These are phyloP conservation scores for Macroglossus sobrinus DNA, from an alignment of 2,113 vertebrate species.

Conservation along the genomic window DNA sequence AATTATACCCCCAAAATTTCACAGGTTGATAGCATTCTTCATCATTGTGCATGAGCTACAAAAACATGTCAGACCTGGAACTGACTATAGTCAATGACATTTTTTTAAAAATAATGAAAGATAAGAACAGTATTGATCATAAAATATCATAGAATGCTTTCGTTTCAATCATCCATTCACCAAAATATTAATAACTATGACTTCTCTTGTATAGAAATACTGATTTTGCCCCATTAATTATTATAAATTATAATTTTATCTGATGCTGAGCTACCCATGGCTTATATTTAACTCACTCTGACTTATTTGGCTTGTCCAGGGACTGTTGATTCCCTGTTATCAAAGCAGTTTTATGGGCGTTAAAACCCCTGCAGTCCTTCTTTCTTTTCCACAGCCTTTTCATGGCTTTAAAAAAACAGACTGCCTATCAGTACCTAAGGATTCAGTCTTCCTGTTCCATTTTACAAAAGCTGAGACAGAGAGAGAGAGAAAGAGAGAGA, in stretches of 20 bases:
- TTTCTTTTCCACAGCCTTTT: background rate
- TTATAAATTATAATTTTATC: background rate
- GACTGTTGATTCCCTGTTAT: background rate
- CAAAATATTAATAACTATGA: background rate
- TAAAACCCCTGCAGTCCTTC: background rate
- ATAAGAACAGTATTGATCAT: background rate
- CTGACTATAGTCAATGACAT: background rate
- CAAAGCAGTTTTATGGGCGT: background rate
- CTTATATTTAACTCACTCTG: background rate
- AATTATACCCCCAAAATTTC: background rate
- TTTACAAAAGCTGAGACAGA: background rate
- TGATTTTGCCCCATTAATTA: background rate
- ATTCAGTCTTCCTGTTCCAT: background rate
- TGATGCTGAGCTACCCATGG: background rate
- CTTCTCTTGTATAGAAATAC: background rate
- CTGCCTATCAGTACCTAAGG: background rate
- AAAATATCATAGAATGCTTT: background rate
- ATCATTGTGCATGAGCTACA: background rate
- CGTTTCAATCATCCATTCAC: background rate
- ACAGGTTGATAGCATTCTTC: background rate
- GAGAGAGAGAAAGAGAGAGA: background rate
- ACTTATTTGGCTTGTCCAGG: background rate
- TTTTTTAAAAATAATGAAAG: background rate
- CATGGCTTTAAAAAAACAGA: background rate
- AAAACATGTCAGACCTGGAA: background rate